These are phyloP conservation scores for Lacerta agilis DNA, from an alignment of 2,797 vertebrate genomes.

Conservation along the genomic window DNA sequence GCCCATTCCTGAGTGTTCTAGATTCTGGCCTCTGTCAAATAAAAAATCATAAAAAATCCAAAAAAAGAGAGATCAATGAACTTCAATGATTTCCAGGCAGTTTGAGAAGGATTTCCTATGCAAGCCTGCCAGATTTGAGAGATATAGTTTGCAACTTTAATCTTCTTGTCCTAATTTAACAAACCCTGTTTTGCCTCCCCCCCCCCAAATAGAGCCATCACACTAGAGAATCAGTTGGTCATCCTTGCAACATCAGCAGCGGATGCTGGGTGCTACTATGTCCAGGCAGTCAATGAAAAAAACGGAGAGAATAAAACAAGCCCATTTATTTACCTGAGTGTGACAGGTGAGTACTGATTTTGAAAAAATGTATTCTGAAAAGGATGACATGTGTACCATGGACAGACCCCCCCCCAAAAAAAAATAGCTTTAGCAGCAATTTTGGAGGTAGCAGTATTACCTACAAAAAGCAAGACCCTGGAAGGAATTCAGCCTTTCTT, in stretches of 20 bases:
- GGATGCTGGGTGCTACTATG: slow-evolving; percentile 82
- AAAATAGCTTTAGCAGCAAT: background rate
- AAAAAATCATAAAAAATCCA: fast-evolving
- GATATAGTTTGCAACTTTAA: background rate
- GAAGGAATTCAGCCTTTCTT: background rate
- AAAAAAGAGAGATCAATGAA: background rate
- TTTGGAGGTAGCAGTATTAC: no score
- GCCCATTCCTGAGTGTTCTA: no score
- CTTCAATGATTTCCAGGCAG: fast-evolving
- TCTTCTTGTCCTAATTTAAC: background rate
- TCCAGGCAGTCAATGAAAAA: slow-evolving; percentile 85
- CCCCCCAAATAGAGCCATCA: slow-evolving; percentile 80
- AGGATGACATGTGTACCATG: background rate
- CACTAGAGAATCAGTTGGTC: slow-evolving; percentile 84
- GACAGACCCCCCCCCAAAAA: background rate
- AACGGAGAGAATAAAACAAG: slow-evolving; percentile 88
- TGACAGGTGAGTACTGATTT: slow-evolving; percentile 78
- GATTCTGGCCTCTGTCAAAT: background rate
- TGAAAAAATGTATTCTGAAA: fast-evolving
- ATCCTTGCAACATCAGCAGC: slow-evolving; percentile 73
- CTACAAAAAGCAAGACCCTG: background rate
- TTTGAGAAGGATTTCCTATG: background rate
- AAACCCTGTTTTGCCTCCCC: background rate
- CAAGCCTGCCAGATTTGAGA: background rate
- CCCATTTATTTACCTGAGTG: slow-evolving; percentile 76